Conservation (phyloP, 2,888 invertebrate genomes). For the Masnerella sp. region DNA sequence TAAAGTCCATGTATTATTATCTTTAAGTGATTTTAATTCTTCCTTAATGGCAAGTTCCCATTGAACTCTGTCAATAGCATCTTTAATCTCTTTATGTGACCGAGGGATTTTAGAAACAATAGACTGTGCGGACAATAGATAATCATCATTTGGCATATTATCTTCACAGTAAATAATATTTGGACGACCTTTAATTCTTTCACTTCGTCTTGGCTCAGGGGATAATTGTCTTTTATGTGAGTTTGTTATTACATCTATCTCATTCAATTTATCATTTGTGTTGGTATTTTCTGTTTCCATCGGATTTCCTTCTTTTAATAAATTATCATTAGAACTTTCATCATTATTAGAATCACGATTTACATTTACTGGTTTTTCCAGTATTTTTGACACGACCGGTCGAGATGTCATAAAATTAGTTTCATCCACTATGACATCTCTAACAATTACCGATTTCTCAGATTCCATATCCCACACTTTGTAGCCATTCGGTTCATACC, state of each 20-base stretch:
- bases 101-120: too few relatives aligned
- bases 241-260: too few relatives aligned
- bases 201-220: background rate
- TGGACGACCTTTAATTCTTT: conserved; percentile 12
- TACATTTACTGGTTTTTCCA: background rate
- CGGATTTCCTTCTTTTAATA: too few relatives aligned
- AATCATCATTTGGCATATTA: background rate
- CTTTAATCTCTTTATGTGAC: too few relatives aligned
- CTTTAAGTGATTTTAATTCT: too few relatives aligned
- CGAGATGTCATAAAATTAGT: conserved; percentile 65
- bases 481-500: conserved; percentile 17
- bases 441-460: conserved; percentile 61
- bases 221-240: background rate
- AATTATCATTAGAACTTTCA: background rate
- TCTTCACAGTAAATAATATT: background rate
- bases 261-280: too few relatives aligned
- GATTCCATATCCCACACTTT: conserved; percentile 67
- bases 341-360: background rate
- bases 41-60: too few relatives aligned
- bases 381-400: background rate
- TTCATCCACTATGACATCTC: conserved; percentile 66
- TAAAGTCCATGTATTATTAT: too few relatives aligned
- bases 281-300: background rate
- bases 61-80: too few relatives aligned
- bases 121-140: background rate